These are phyloP conservation scores for Oryzias javanicus DNA, from an alignment of 2,113 vertebrate species.

Conservation along the genomic window DNA sequence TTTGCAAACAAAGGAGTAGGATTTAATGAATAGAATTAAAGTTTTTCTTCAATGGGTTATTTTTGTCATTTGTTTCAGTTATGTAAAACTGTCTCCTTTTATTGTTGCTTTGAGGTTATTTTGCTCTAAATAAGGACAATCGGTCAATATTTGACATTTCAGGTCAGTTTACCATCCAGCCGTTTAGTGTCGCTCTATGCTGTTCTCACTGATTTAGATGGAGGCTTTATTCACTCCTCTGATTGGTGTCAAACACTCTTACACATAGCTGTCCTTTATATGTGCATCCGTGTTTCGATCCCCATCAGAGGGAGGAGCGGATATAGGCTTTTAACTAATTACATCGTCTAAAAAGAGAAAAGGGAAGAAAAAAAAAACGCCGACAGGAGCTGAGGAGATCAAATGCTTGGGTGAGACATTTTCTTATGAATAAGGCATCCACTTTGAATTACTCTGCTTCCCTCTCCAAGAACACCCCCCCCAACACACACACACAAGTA, in stretches of 20 bases:
- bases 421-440: constrained; percentile 48
- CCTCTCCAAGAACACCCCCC: neutral
- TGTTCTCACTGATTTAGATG: too few relatives aligned
- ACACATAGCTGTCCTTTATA: neutral
- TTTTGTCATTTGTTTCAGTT: too few relatives aligned
- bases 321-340: constrained; percentile 63
- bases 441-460: constrained; percentile 23
- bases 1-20: too few relatives aligned
- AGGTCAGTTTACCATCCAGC: too few relatives aligned
- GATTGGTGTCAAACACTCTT: constrained; percentile 18
- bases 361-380: constrained; percentile 20
- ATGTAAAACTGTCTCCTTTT: too few relatives aligned
- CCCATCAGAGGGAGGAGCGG: constrained; percentile 33
- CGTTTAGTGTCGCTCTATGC: too few relatives aligned
- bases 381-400: constrained; percentile 3
- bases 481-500: neutral
- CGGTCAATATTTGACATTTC: too few relatives aligned
- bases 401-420: constrained; percentile 24
- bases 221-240: constrained; percentile 1
- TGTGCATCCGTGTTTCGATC: constrained; percentile 19
- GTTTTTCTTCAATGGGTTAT: too few relatives aligned
- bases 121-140: too few relatives aligned
- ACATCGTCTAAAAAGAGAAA: constrained; percentile 48
- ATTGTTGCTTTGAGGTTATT: too few relatives aligned
- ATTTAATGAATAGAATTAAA: too few relatives aligned